Conservation (phyloP, 2,888 invertebrate genomes). For the Pterostichus madidus region DNA sequence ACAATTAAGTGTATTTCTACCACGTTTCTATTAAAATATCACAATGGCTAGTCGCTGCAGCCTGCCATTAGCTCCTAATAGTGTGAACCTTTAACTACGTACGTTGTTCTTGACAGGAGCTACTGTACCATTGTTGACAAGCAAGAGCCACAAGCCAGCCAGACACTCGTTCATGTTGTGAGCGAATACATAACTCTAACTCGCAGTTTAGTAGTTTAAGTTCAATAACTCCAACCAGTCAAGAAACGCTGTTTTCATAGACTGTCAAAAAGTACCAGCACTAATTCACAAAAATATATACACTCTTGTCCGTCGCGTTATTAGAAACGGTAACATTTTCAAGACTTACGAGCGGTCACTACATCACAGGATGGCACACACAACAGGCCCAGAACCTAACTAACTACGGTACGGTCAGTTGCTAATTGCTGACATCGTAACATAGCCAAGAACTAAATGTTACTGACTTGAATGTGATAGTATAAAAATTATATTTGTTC, state of each 20-base stretch:
- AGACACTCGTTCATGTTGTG: constrained; percentile 65
- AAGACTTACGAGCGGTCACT: not conserved
- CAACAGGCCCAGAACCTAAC: constrained; percentile 11
- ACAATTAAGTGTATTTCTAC: constrained; percentile 67
- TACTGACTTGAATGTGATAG: not conserved
- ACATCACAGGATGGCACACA: constrained; percentile 44
- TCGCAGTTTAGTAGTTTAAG: constrained; percentile 40
- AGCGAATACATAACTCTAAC: constrained; percentile 61
- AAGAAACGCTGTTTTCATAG: constrained; percentile 60
- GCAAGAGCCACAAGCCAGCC: constrained; percentile 70
- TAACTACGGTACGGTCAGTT: not conserved
- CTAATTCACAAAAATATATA: constrained; percentile 38
- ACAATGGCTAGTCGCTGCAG: constrained; percentile 72
- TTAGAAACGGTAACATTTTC: not conserved
- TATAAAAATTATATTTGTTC: constrained; percentile 2
- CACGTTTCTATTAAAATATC: constrained; percentile 72
- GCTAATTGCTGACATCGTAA: not conserved
- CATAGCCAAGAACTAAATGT: not conserved
- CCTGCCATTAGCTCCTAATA: constrained; percentile 69
- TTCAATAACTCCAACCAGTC: constrained; percentile 66
- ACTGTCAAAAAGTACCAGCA: constrained; percentile 61
- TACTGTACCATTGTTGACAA: constrained; percentile 67
- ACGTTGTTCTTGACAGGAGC: constrained; percentile 55
- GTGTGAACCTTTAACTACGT: constrained; percentile 53
- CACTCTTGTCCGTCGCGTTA: constrained; percentile 10